A percentile compares a stretch with the other conserved stretches of the same genome.
These are phyloP conservation scores for Galaxias olidus DNA, from an alignment of 2,797 vertebrate genomes.

Conservation along the genomic window DNA sequence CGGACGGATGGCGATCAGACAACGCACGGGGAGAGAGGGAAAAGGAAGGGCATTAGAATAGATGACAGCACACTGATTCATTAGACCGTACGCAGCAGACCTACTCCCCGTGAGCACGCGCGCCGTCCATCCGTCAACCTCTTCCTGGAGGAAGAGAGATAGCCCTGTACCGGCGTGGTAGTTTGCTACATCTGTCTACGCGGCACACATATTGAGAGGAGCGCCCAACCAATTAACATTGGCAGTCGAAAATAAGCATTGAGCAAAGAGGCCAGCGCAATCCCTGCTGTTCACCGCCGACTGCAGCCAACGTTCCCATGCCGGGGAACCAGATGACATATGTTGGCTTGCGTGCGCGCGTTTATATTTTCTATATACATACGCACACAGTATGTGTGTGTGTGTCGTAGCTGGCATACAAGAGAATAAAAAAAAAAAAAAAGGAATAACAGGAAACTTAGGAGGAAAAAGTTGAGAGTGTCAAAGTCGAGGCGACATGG, in stretches of 20 bases:
- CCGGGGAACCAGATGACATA: not conserved
- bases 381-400: no score
- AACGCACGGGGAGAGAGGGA: constrained; percentile 4
- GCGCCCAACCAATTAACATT: constrained; percentile 8
- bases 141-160: not conserved
- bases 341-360: not conserved
- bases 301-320: constrained; percentile 16
- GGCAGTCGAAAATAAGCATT: constrained; percentile 20
- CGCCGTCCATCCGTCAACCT: not conserved
- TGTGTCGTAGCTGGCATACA: not conserved
- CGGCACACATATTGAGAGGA: constrained; percentile 31
- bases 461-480: no score
- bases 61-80: not conserved
- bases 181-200: not conserved
- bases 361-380: not conserved
- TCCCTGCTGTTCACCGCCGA: constrained; percentile 16
- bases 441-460: not conserved
- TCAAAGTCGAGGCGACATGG: no score
- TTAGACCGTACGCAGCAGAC: not conserved
- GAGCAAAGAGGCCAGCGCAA: constrained; percentile 9
- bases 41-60: constrained; percentile 2
- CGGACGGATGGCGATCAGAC: constrained; percentile 16
- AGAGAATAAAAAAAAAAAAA: not conserved
- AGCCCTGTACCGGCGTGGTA: not conserved
- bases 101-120: not conserved